These are phyloP conservation scores for Chitala chitala DNA, from an alignment of 2,113 vertebrate genomes.

Conservation along the genomic window DNA sequence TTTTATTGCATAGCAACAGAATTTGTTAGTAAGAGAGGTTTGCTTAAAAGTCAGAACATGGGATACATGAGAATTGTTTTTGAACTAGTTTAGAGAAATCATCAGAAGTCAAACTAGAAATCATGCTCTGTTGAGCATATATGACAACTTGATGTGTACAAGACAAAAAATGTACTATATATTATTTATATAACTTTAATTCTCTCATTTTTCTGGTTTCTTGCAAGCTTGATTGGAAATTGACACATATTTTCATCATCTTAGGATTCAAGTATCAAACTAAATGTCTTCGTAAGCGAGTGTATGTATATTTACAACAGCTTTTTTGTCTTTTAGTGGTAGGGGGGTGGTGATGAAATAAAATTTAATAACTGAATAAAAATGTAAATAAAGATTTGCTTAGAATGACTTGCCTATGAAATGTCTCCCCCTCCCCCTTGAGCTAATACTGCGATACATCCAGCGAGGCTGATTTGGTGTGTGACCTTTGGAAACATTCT, in stretches of 20 bases:
- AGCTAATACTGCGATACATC: slow-evolving; percentile 87
- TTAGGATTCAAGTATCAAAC: slow-evolving; percentile 63
- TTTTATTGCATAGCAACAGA: too few species aligned
- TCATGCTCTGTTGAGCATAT: not conserved
- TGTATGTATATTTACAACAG: slow-evolving; percentile 55
- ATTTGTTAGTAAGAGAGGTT: too few species aligned
- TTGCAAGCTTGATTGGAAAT: not conserved
- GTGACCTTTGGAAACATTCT: slow-evolving; percentile 99
- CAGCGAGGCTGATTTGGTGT: slow-evolving; percentile 93
- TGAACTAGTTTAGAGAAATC: not conserved
- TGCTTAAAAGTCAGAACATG: too few species aligned
- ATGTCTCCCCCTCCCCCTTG: slow-evolving; percentile 84
- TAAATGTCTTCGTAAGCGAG: slow-evolving; percentile 80
- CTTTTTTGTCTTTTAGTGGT: not conserved
- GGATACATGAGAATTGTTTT: not conserved
- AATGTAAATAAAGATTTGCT: slow-evolving; percentile 99
- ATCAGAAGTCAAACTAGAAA: not conserved
- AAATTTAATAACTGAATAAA: slow-evolving; percentile 99
- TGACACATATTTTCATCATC: slow-evolving; percentile 51
- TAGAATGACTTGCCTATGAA: slow-evolving; percentile 97
- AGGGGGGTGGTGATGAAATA: slow-evolving; percentile 76
- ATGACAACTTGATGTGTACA: too few species aligned
- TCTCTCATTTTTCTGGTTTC: not conserved
- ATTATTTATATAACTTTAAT: too few species aligned
- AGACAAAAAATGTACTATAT: not conserved